Base-by-base conservation (phyloP, 2,888 invertebrate species). In the Heliconius hortense region DNA sequence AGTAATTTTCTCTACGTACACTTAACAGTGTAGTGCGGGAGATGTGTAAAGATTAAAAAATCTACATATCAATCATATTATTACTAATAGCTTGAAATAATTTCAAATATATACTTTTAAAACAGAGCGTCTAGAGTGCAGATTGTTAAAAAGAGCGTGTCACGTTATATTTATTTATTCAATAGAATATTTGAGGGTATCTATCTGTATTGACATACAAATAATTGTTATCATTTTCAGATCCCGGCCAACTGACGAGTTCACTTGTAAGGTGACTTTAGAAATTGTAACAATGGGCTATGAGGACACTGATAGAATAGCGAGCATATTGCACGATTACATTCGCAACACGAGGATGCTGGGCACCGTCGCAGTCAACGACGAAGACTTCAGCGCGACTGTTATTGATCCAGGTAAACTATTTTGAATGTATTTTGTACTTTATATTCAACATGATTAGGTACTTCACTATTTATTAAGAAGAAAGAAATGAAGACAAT, bases 221-320 rank as follows among this genome's bases (percentile, higher is more conserved):
- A 56, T 39, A 56, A 24, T 43, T 56, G 28, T 60, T 48, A 67
- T 71, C 24, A 26, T 77, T 91, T 93, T 7, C 88, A 96, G 96
- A 80, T 94, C 94, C 2, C 86, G 91, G 4, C 87, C 93, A n/a
- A 86, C 88, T 2, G 96, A 96, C 82, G 88, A 91, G 62, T 96
- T 96, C 84, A 93, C 95, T 13, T 95, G 95, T 73, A 95, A 95
- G 84, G 96, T 96, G 31, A 96, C 96, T 0, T 87, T 97, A 78
- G 97, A 97, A 86, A 91, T 97, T 73, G 95, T 95, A 13, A 95
- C 96, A 1, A 91, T 90, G 13, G 94, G 95, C 21, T 94, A 92
- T 83, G 94, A 95, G 71, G 92, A 96, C 79, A 94, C 94, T 18
- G 86, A 93, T 11, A 88, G 89, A 59, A 93, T 96, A 72, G 90